These are phyloP conservation scores for Anguilla obscura DNA, from an alignment of 2,797 vertebrate genomes.

Conservation along the genomic window DNA sequence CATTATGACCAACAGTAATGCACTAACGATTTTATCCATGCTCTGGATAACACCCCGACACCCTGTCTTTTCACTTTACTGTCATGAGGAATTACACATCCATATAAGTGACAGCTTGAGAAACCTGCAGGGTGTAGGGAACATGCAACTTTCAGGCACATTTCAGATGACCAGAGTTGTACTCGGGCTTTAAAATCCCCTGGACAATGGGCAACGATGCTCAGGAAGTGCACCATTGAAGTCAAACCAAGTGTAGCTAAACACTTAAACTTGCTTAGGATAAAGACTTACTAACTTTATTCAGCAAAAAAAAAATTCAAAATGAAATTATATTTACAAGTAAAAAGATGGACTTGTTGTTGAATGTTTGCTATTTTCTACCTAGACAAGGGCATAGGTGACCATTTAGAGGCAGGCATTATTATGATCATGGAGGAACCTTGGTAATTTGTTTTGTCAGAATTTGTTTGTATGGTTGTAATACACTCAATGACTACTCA, in stretches of 20 bases:
- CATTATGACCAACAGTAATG: background rate
- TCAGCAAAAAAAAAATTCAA: too few relatives aligned
- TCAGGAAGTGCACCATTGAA: background rate
- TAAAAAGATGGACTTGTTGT: too few relatives aligned
- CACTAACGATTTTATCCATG: background rate
- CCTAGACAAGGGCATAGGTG: background rate
- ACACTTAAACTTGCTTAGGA: too few relatives aligned
- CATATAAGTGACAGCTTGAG: too few relatives aligned
- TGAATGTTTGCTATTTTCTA: background rate
- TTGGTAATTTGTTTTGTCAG: background rate
- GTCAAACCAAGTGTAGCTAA: too few relatives aligned
- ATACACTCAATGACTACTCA: background rate
- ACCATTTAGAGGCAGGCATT: background rate
- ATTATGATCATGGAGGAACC: background rate
- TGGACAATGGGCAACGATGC: background rate
- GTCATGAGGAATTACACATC: background rate
- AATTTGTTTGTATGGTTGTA: background rate
- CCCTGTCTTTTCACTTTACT: background rate
- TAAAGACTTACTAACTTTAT: too few relatives aligned
- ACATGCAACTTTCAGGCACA: background rate
- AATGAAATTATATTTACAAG: too few relatives aligned
- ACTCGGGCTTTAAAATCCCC: background rate
- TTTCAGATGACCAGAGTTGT: background rate
- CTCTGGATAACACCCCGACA: background rate
- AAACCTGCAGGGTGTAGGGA: background rate